A percentile compares a stretch with the other conserved stretches of the same genome.
These are phyloP conservation scores for Carduelis carduelis DNA, from an alignment of 2,797 vertebrate genomes.

Conservation along the genomic window DNA sequence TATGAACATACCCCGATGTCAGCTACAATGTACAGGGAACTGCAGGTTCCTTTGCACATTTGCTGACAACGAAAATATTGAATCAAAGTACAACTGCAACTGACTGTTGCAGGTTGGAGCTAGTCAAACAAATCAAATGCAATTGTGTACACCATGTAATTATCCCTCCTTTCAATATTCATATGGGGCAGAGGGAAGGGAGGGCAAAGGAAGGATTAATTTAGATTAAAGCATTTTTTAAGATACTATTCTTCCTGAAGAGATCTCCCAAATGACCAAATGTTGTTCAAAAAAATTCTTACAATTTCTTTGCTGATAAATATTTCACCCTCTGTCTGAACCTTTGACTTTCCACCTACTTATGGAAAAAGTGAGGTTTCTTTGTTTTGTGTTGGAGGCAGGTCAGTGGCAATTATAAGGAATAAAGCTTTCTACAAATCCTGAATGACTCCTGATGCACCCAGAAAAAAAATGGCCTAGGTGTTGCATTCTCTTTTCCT, in stretches of 20 bases:
- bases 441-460: not conserved
- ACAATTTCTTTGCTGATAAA: not conserved
- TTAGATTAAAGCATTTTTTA: not conserved
- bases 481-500: not conserved
- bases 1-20: constrained; percentile 2
- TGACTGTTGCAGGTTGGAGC: not conserved
- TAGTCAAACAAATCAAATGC: not conserved
- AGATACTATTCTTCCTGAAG: not conserved
- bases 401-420: not conserved
- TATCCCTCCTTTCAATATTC: not conserved
- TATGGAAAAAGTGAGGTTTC: not conserved
- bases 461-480: not conserved
- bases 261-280: not conserved
- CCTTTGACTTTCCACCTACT: not conserved
- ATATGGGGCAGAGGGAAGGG: accelerated
- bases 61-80: constrained; percentile 3
- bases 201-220: not conserved
- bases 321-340: not conserved
- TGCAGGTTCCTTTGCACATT: constrained; percentile 1
- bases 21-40: not conserved
- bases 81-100: not conserved
- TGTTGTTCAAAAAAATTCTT: not conserved
- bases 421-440: not conserved
- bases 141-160: not conserved
- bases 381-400: not conserved